A percentile compares a stretch with the other conserved stretches of the same genome.
phyloP scores from a whole-genome alignment of 2,888 invertebrate genomes.

The Unio pictorum region DNA sequence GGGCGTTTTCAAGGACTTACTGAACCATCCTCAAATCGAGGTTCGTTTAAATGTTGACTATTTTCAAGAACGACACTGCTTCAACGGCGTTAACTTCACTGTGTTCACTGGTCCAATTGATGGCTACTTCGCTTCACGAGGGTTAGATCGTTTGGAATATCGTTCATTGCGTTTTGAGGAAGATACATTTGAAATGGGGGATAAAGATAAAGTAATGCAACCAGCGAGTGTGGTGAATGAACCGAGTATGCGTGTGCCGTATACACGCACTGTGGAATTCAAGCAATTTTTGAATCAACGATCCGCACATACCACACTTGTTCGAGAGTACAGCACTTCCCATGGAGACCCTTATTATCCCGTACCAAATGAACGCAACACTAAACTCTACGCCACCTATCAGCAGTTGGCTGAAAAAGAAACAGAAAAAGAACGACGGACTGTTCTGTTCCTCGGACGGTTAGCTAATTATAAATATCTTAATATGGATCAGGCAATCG shows the following conservation, averaged over 20 bases:
- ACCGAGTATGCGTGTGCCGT: not conserved
- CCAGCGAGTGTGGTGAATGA: constrained; percentile 9
- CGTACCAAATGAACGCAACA: constrained; percentile 5
- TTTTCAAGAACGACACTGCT: not conserved
- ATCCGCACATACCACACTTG: constrained; percentile 1
- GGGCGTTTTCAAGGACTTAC: constrained; percentile 5
- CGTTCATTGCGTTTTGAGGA: constrained; percentile 3
- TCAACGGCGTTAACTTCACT: too few relatives aligned
- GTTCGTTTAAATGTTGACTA: constrained; percentile 2
- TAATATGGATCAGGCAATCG: constrained; percentile 13
- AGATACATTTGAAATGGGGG: constrained; percentile 1
- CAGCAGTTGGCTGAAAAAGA: constrained; percentile 1
- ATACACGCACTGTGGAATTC: constrained; percentile 9
- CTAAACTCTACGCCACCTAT: not conserved
- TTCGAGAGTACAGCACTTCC: constrained; percentile 1
- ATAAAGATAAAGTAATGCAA: not conserved
- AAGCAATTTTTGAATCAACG: constrained; percentile 9
- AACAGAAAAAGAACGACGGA: not conserved
- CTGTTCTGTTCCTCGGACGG: constrained; percentile 7
- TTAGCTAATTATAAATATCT: constrained; percentile 13
- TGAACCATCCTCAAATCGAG: constrained; percentile 5
- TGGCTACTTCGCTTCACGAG: constrained; percentile 3
- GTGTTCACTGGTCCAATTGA: constrained; percentile 8
- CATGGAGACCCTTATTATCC: constrained; percentile 13
- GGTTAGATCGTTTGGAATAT: constrained; percentile 4